Percentiles rank a stretch among this genome's conserved stretches.
phyloP scores from a whole-genome alignment of 2,888 invertebrate genomes.

The Aquatica leii region DNA sequence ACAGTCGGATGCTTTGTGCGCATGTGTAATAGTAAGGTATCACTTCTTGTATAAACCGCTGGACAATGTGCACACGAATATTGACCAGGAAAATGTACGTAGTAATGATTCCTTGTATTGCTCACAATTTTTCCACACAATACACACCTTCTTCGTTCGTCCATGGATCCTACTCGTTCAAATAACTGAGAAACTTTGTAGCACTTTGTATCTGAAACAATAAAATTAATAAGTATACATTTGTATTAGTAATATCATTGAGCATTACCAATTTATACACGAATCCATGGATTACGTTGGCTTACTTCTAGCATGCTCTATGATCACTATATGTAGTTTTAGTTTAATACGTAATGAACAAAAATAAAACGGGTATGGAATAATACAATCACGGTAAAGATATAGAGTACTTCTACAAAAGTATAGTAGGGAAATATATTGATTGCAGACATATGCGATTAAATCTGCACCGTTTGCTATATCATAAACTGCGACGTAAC shows the following conservation, averaged over 20 bases:
- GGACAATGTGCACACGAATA: constrained; percentile 67
- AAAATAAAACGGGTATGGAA: too few species aligned
- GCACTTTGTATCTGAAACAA: constrained; percentile 66
- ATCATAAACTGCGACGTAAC: too few species aligned
- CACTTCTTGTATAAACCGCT: constrained; percentile 68
- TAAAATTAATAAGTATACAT: constrained; percentile 30
- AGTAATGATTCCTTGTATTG: constrained; percentile 69
- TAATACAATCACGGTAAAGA: too few species aligned
- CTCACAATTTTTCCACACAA: constrained; percentile 70
- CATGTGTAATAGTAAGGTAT: constrained; percentile 67
- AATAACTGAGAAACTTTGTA: constrained; percentile 67
- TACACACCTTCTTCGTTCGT: constrained; percentile 67
- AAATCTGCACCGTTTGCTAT: too few species aligned
- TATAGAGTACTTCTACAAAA: too few species aligned
- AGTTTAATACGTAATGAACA: constrained; percentile 7
- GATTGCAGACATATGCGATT: too few species aligned
- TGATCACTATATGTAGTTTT: constrained; percentile 33
- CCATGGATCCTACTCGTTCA: constrained; percentile 66
- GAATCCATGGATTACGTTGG: constrained; percentile 35
- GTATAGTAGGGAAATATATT: too few species aligned
- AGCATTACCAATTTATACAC: constrained; percentile 39
- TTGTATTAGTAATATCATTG: constrained; percentile 16
- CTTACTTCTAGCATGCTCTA: constrained; percentile 45
- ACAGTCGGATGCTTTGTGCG: constrained; percentile 65
- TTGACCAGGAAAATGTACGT: constrained; percentile 69